Evolutionary conservation across 2,797 vertebrate genomes (phyloP).

Genomic region (Pagetopsis macropterus): DNA sequence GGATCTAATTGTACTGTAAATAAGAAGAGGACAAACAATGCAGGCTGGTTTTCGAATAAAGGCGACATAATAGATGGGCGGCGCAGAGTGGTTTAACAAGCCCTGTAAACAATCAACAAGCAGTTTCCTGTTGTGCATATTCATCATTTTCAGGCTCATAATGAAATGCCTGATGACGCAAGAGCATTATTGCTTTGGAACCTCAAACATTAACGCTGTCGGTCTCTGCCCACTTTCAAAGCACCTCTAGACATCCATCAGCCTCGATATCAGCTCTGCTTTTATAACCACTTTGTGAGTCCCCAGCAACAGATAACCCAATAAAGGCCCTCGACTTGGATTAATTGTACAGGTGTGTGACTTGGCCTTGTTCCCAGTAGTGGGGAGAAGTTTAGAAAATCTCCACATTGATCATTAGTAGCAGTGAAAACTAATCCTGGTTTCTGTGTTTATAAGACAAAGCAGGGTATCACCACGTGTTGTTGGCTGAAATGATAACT

Average conservation of each 20-base stretch:
- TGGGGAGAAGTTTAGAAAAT: conserved; percentile 21
- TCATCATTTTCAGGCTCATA: conserved; percentile 26
- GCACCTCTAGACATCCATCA: conserved; percentile 23
- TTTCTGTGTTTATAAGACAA: conserved; percentile 28
- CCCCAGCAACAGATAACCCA: conserved; percentile 49
- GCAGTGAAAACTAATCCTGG: conserved; percentile 1
- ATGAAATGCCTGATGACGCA: conserved; percentile 4
- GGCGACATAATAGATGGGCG: conserved; percentile 5
- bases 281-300: conserved; percentile 51
- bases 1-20: conserved; percentile 40
- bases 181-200: conserved; percentile 34
- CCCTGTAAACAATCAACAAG: conserved; percentile 41
- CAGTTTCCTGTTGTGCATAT: conserved; percentile 39
- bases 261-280: conserved; percentile 15
- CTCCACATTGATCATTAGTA: background rate
- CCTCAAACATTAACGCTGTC: conserved; percentile 28
- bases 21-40: conserved; percentile 38
- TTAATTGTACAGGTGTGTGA: conserved; percentile 48
- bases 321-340: conserved; percentile 37
- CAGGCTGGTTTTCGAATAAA: conserved; percentile 39
- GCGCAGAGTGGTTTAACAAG: conserved; percentile 20
- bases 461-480: conserved; percentile 12
- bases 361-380: conserved; percentile 50
- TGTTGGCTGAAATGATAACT: conserved; percentile 47
- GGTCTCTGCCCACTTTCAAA: conserved; percentile 24